Conservation (phyloP, 1,140 invertebrate genomes). For the Dreissena rostriformis region DNA sequence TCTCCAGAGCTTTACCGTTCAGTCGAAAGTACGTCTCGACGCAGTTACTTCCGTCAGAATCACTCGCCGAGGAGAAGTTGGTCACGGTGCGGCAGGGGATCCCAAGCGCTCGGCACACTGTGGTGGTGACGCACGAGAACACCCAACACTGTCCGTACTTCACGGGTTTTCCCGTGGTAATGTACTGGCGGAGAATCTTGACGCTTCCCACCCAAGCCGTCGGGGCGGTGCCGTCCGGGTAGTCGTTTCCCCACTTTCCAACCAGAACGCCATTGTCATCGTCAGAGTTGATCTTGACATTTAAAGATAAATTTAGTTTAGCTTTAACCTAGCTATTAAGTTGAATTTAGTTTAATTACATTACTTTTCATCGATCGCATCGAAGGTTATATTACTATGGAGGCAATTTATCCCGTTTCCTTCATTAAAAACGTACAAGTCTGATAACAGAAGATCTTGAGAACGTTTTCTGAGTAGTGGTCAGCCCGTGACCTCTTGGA, state of each 20-base stretch:
- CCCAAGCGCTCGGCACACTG: constrained; percentile 93
- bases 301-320: too few relatives aligned
- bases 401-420: too few relatives aligned
- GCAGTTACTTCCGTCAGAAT: constrained; percentile 93
- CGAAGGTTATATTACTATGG: too few relatives aligned
- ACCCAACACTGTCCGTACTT: constrained; percentile 98
- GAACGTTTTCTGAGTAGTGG: too few relatives aligned
- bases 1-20: neutral
- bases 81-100: constrained; percentile 93
- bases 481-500: too few relatives aligned
- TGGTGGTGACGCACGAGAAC: constrained; percentile 93
- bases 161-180: constrained; percentile 90
- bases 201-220: constrained; percentile 93
- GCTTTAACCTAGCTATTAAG: too few relatives aligned
- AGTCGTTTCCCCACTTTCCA: constrained; percentile 88
- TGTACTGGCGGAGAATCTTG: constrained; percentile 92
- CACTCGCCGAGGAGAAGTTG: constrained; percentile 95
- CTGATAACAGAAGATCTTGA: too few relatives aligned
- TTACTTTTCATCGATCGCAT: too few relatives aligned
- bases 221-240: constrained; percentile 83
- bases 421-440: too few relatives aligned
- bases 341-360: too few relatives aligned
- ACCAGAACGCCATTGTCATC: constrained; percentile 87
- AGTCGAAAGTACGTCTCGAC: constrained; percentile 85
- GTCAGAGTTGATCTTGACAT: constrained; percentile 30